These are phyloP conservation scores for Microplitis demolitor DNA, from an alignment of 1,140 invertebrate species.

Conservation along the genomic window DNA sequence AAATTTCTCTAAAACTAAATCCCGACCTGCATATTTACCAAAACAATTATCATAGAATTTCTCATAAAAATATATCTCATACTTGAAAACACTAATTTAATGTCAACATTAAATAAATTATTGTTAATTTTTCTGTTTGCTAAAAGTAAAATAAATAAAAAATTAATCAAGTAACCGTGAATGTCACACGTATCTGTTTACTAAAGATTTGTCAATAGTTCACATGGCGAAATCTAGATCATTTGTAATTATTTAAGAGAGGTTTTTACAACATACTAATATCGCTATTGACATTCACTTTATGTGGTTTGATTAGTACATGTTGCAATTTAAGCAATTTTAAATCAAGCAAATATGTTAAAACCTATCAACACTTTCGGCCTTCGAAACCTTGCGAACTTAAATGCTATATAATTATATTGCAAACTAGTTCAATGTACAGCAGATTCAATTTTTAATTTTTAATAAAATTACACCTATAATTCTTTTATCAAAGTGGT, in stretches of 20 bases:
- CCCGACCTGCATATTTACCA: too few relatives aligned
- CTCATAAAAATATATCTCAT: too few relatives aligned
- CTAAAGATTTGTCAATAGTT: neutral
- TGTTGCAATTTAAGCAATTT: neutral
- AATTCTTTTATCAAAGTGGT: too few relatives aligned
- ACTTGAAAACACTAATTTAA: too few relatives aligned
- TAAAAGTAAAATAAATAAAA: too few relatives aligned
- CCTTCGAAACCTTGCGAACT: neutral
- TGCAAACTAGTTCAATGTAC: neutral
- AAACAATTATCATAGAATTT: too few relatives aligned
- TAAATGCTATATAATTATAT: neutral
- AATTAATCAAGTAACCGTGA: too few relatives aligned
- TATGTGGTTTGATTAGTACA: neutral
- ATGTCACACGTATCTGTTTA: neutral
- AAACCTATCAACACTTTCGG: neutral
- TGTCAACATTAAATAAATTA: too few relatives aligned
- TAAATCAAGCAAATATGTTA: neutral
- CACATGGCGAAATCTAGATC: slow-evolving; percentile 1
- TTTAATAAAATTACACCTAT: too few relatives aligned
- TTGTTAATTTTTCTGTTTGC: too few relatives aligned
- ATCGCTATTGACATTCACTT: slow-evolving; percentile 26
- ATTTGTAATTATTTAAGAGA: neutral
- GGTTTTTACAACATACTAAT: neutral
- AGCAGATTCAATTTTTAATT: neutral
- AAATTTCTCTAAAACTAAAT: too few relatives aligned